Percentiles rank a stretch among this genome's conserved stretches.
phyloP scores from a whole-genome alignment of 64 coral and sea anemone species.

The Orbicella faveolata region DNA sequence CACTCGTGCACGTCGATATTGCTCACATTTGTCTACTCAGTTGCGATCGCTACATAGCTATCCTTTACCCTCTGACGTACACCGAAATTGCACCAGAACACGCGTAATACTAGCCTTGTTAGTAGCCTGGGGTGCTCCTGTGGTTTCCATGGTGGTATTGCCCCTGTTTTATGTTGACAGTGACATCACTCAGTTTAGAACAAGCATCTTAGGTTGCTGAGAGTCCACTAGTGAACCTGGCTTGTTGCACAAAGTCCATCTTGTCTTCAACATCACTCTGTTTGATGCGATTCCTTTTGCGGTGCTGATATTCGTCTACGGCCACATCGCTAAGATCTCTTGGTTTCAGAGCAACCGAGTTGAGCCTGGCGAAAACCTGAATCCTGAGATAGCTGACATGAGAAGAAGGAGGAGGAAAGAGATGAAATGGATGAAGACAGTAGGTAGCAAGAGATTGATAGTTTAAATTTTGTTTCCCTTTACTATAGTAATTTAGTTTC shows the following conservation, averaged over 20 bases:
- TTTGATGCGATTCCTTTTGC: constrained; percentile 20
- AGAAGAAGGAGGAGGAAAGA: constrained; percentile 28
- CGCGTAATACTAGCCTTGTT: neutral
- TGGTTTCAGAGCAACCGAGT: constrained; percentile 37
- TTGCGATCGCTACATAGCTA: constrained; percentile 52
- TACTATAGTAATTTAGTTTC: neutral
- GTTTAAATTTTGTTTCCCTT: neutral
- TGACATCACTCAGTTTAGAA: neutral
- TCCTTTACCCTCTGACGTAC: constrained; percentile 39
- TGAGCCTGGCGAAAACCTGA: neutral
- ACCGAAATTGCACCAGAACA: neutral
- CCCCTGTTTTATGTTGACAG: neutral
- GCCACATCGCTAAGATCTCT: constrained; percentile 36
- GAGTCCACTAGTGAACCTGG: neutral
- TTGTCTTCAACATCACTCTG: neutral
- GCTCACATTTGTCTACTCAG: constrained; percentile 34
- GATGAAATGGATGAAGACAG: constrained; percentile 68
- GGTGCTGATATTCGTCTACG: constrained; percentile 43
- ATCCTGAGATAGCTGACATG: neutral
- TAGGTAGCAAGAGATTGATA: constrained; percentile 15
- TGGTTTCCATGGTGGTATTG: neutral
- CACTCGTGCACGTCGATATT: neutral
- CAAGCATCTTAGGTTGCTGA: neutral
- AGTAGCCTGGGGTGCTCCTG: neutral
- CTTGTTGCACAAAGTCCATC: neutral